Percentiles rank a stretch among this genome's conserved stretches.
phyloP scores from a whole-genome alignment of 2,113 vertebrate genomes.

The Mungos mungo region DNA sequence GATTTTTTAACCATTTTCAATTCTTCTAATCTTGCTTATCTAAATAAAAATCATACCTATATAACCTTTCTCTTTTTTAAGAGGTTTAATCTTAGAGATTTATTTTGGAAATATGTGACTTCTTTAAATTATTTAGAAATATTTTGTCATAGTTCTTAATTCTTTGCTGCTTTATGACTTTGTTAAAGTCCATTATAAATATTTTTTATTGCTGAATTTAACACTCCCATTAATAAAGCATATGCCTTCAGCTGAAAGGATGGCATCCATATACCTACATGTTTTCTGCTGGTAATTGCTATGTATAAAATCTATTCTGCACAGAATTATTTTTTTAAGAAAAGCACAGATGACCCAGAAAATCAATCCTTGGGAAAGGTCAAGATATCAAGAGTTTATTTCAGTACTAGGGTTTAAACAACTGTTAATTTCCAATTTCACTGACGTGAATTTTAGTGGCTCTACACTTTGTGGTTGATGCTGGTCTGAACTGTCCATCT shows the following conservation, averaged over 20 bases:
- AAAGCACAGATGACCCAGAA: background rate
- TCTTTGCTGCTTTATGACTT: constrained; percentile 20
- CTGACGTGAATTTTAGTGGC: background rate
- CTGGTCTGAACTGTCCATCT: background rate
- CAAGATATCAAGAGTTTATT: background rate
- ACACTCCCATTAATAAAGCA: background rate
- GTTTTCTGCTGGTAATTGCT: background rate
- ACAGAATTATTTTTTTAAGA: background rate
- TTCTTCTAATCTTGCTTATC: constrained; percentile 60
- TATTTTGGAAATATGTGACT: constrained; percentile 31
- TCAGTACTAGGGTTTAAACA: background rate
- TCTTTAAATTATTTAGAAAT: constrained; percentile 48
- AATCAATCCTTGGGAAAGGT: background rate
- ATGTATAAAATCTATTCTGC: background rate
- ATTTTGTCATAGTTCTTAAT: constrained; percentile 33
- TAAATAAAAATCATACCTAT: constrained; percentile 45
- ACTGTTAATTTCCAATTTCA: constrained; percentile 19
- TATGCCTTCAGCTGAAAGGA: background rate
- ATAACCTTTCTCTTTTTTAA: background rate
- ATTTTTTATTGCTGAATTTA: constrained; percentile 29
- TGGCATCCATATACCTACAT: background rate
- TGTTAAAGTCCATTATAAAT: background rate
- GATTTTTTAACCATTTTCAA: constrained; percentile 40
- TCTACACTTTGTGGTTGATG: background rate
- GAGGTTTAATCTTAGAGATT: constrained; percentile 52